phyloP scores from a whole-genome alignment of 2,113 vertebrate genomes.

The Tautogolabrus adspersus region DNA sequence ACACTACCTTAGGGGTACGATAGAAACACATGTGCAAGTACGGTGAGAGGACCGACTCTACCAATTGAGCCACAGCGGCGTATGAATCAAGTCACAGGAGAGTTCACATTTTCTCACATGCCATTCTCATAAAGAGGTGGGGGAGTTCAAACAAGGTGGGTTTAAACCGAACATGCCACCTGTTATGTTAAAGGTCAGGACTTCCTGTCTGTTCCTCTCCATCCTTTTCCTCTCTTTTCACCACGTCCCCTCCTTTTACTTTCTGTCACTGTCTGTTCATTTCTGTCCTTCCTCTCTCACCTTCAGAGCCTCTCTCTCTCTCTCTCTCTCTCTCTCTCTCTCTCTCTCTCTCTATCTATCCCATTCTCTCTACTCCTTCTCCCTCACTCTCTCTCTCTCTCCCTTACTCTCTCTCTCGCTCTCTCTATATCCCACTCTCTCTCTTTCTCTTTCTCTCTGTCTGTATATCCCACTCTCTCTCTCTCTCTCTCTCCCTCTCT shows the following conservation, averaged over 20 bases:
- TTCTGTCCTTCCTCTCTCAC: slow-evolving; percentile 24
- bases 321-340: slow-evolving; percentile 11
- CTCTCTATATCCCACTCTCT: not conserved
- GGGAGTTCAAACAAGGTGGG: too few relatives aligned
- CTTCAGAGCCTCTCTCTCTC: slow-evolving; percentile 18
- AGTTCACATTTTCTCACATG: too few relatives aligned
- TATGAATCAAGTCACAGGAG: too few relatives aligned
- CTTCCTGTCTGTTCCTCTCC: not conserved
- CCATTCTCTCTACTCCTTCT: too few relatives aligned
- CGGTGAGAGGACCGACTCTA: too few relatives aligned
- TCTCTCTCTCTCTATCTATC: not conserved
- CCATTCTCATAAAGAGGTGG: not conserved
- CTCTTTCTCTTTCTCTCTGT: not conserved
- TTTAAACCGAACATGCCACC: not conserved
- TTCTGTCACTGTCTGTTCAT: slow-evolving; percentile 9
- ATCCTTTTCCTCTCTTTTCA: not conserved
- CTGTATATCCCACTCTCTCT: not conserved
- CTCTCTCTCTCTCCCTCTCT: not conserved
- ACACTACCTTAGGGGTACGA: too few relatives aligned
- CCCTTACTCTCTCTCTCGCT: not conserved
- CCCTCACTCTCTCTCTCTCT: not conserved
- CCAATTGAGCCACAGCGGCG: too few relatives aligned
- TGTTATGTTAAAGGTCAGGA: not conserved
- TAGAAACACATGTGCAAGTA: too few relatives aligned
- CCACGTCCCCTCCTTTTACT: not conserved